Percentiles rank a stretch among this genome's conserved stretches.
Evolutionary conservation across 2,888 invertebrate species (phyloP).

Genomic region (Ceraclea dissimilis): DNA sequence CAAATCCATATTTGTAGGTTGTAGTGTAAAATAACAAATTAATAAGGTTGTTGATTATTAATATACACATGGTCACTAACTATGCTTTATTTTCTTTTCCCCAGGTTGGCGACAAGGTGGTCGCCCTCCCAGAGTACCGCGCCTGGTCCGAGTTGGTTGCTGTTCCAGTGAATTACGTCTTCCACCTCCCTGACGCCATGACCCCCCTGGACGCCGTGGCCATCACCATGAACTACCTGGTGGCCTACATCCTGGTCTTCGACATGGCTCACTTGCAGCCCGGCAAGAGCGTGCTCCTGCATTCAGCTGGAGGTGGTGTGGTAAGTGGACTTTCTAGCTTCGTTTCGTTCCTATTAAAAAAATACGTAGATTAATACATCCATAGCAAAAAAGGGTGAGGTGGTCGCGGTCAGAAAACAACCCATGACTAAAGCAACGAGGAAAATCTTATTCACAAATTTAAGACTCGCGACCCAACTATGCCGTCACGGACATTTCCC

Average conservation of each 20-base stretch:
- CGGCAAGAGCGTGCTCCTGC: conserved; percentile 74
- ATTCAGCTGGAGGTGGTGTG: conserved; percentile 84
- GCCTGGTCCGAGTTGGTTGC: conserved; percentile 83
- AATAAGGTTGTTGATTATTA: no score
- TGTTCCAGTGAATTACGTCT: conserved; percentile 74
- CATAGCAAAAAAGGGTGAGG: no score
- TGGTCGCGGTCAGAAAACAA: no score
- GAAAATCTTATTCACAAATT: no score
- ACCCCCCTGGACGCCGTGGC: conserved; percentile 74
- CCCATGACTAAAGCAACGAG: no score
- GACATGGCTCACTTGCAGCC: conserved; percentile 71
- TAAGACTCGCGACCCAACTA: no score
- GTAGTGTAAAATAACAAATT: no score
- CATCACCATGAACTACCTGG: conserved; percentile 78
- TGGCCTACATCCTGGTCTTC: conserved; percentile 78
- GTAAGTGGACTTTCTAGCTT: conserved; percentile 55
- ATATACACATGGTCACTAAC: no score
- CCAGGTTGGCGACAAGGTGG: conserved; percentile 74
- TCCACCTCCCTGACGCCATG: conserved; percentile 68
- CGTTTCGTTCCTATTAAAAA: no score
- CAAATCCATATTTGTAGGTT: no score
- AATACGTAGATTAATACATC: no score
- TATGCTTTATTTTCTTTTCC: conserved; percentile 4
- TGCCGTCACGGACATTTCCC: no score
- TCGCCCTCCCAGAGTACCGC: conserved; percentile 74